Evolutionary conservation across 2,113 vertebrate genomes (phyloP), one percentile per base, ranked within the genome.

Genomic region (Bathybates hornii): DNA sequence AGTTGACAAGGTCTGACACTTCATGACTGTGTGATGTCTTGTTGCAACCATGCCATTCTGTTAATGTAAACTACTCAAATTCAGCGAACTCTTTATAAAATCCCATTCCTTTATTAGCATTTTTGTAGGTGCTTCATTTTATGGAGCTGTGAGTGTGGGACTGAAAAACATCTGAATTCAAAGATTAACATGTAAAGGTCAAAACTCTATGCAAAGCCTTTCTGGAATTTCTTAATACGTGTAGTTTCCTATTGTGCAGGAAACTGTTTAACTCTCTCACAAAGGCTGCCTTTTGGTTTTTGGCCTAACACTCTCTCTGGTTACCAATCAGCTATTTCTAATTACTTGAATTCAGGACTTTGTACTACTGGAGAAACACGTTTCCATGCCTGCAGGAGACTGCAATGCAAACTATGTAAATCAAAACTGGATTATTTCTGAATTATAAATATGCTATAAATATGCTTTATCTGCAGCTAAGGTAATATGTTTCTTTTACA

Each of bases 21-120:
- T 73, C 5, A 27, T 27, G 66, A 45, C 66, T 73, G 38, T 24
- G 21, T 10, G 24, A 68, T 41, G n/a, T 68, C 36, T 68, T 41
- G 34, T 41, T 68, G 63, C 19, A 41, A 9, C 34, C 7, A 29
- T 59, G 0, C 0, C 56, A 59, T 57, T 7, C 34, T 3, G 0
- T 68, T 68, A 68, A 1, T 38, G n/a, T 71, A 43, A 24, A 24
- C n/a, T 24, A 43, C 36, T 71, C n/a, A 14, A 71, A 43, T 43
- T 71, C n/a, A 71, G n/a, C 43, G 36, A 71, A 14, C 66, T 71
- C 66, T 43, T 71, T 43, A 71, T 21, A 24, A 71, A 41, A 43
- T 24, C 36, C n/a, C 3, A 71, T 6, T 71, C 11, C 5, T 6
- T 43, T 21, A 68, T 41, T 43, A 71, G 38, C 36, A 43, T 63